Base-by-base conservation (phyloP, 2,888 invertebrate species). In the Synanthedon myopaeformis region DNA sequence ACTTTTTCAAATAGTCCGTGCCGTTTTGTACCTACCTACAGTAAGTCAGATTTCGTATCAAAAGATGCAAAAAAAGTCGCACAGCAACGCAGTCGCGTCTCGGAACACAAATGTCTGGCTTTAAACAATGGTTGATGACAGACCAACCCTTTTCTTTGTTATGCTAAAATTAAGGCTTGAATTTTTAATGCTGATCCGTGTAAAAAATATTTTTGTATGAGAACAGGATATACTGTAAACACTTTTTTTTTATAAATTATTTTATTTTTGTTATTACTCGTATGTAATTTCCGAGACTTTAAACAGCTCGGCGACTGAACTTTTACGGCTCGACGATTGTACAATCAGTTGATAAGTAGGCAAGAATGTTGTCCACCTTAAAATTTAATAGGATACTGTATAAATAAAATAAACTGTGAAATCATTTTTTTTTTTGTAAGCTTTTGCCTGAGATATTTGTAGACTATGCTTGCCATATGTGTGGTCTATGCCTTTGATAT, bases 91-190 rank as follows among this genome's bases (percentile, higher is more conserved):
- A 65, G 74, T 66, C 74, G 60, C 57, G 60, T 66, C 69, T 69
- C 66, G 69, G 75, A 77, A 82, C 84, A 84, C 83, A 84, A 82
- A 85, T 82, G 80, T 84, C 82, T 82, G 82, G 67, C 61, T 66
- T 35, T 62, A 76, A 81, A 85, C 84, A 84, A 85, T 82, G 76
- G 77, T 54, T 56, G 67, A 63, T 75, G 76, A 76, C 76, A 75
- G 71, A 62, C 70, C 72, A 70, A 66, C 74, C 74, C 71, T 66
- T 64, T 62, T 69, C 76, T 79, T 84, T 82, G 80, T 82, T 76
- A 79, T 79, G 79, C 70, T 77, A 76, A 79, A 76, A 72, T 73
- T 76, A 75, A 76, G 71, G 71, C 65, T 62, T 70, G 69, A 68
- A 49, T 49, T 23, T 23, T 49, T 49, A 49, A 49, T 45, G 14